Evolutionary conservation across 1,140 invertebrate species (phyloP).

Genomic region (Tachypleus tridentatus): DNA sequence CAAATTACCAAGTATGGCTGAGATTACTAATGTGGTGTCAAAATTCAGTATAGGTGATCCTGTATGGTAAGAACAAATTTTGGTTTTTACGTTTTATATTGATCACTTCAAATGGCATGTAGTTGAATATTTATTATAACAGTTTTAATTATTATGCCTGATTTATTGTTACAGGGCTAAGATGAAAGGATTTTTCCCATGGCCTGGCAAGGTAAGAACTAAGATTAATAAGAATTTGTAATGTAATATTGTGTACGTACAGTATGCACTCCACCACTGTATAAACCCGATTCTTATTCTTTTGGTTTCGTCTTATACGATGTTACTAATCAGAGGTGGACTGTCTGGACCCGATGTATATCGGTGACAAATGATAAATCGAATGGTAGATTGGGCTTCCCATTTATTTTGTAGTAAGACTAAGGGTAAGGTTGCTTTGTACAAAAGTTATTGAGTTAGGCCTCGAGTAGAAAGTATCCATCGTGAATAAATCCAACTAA

Average conservation of each 20-base stretch:
- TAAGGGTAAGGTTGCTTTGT: too few species aligned
- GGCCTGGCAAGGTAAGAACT: constrained; percentile 26
- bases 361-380: neutral
- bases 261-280: neutral
- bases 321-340: neutral
- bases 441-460: too few species aligned
- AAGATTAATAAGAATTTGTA: neutral
- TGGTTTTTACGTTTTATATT: neutral
- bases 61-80: neutral
- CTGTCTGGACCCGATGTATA: neutral
- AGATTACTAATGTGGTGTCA: neutral
- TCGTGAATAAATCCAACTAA: too few species aligned
- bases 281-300: neutral
- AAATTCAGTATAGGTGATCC: neutral
- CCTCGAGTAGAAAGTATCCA: too few species aligned
- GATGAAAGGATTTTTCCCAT: constrained; percentile 32
- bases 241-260: neutral
- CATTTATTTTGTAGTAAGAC: too few species aligned
- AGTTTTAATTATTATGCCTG: neutral
- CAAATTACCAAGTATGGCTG: too few species aligned
- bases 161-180: constrained; percentile 26
- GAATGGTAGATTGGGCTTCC: neutral
- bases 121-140: neutral
- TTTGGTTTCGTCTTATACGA: neutral
- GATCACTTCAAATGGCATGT: neutral